Evolutionary conservation across 1,140 invertebrate genomes (phyloP).

Genomic region (Lordiphosa stackelbergi): DNA sequence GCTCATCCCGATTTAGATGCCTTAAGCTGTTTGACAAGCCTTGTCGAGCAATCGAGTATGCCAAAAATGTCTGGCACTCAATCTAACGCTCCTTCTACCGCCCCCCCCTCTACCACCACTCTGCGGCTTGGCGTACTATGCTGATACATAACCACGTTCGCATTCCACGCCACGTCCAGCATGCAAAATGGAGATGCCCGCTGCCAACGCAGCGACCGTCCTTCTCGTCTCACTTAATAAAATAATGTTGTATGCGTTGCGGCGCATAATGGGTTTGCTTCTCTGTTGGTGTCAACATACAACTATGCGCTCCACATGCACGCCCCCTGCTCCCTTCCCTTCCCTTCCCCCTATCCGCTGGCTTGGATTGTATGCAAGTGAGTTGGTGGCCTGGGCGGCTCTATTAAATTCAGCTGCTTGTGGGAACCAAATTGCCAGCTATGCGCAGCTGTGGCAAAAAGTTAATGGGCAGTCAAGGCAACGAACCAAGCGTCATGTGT

Average conservation of each 20-base stretch:
- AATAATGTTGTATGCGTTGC: constrained; percentile 64
- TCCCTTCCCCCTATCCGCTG: too few species aligned
- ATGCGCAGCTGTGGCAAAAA: constrained; percentile 42
- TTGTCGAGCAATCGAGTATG: too few species aligned
- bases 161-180: background rate
- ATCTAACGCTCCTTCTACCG: background rate
- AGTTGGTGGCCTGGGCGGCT: constrained; percentile 48
- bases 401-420: constrained; percentile 62
- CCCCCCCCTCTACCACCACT: background rate
- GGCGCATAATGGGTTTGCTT: constrained; percentile 48
- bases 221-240: constrained; percentile 54
- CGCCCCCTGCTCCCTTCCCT: background rate
- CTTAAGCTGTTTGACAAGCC: too few species aligned
- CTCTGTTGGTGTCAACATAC: constrained; percentile 33
- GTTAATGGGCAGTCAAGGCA: constrained; percentile 56
- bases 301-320: constrained; percentile 13
- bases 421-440: constrained; percentile 48
- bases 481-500: constrained; percentile 11
- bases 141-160: constrained; percentile 24
- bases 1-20: too few species aligned
- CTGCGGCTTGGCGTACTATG: constrained; percentile 20
- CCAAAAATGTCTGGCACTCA: background rate
- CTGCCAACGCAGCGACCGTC: constrained; percentile 13
- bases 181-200: background rate
- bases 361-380: constrained; percentile 35